phyloP scores from a whole-genome alignment of 2,888 invertebrate genomes.

The Deilephila porcellus region DNA sequence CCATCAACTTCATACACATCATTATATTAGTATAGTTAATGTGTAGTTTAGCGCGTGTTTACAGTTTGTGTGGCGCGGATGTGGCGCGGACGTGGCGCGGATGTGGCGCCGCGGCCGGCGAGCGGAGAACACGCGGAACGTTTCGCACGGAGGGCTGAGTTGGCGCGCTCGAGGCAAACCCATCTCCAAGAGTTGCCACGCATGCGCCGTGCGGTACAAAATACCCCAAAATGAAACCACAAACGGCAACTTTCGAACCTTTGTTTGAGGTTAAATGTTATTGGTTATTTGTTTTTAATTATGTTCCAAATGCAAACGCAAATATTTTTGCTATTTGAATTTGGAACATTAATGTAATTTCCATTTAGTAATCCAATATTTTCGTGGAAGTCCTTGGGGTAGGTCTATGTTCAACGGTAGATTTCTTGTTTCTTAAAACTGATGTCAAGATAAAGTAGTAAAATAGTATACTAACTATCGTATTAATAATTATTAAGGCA shows the following conservation, averaged over 20 bases:
- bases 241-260: slow-evolving; percentile 39
- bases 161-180: slow-evolving; percentile 49
- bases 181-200: slow-evolving; percentile 49
- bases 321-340: neutral
- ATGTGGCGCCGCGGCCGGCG: slow-evolving; percentile 58
- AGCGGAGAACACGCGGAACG: slow-evolving; percentile 54
- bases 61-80: slow-evolving; percentile 26
- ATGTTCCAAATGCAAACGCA: neutral
- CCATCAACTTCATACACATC: slow-evolving; percentile 9
- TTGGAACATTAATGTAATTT: neutral
- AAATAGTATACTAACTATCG: no score
- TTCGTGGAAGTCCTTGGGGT: neutral
- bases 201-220: slow-evolving; percentile 52
- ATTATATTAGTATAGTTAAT: slow-evolving; percentile 3
- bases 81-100: slow-evolving; percentile 45
- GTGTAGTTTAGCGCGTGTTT: slow-evolving; percentile 24
- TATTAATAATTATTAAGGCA: no score
- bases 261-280: slow-evolving; percentile 29
- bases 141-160: slow-evolving; percentile 50
- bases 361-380: neutral
- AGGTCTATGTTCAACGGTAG: no score
- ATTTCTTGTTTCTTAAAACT: no score
- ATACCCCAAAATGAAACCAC: slow-evolving; percentile 42
- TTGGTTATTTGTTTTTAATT: neutral
- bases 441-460: no score